Percentiles rank a stretch among this genome's conserved stretches.
Conservation (phyloP, 2,113 vertebrate species). For the Triplophysa dalaica region DNA sequence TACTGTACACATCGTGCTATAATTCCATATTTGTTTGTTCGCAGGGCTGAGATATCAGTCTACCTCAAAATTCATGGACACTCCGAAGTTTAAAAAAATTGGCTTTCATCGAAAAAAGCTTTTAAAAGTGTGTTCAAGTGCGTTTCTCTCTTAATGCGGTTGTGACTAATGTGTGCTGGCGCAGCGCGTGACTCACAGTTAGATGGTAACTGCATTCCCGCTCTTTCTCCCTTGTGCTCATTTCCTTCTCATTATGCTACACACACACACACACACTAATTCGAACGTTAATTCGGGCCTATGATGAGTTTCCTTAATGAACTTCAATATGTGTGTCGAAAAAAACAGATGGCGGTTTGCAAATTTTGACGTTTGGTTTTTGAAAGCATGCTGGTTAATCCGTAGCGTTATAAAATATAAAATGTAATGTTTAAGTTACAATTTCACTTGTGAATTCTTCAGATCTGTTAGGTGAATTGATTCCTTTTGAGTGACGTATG, state of each 20-base stretch:
- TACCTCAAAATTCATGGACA: slow-evolving; percentile 1
- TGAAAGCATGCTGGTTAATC: slow-evolving; percentile 16
- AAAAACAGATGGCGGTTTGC: slow-evolving; percentile 53
- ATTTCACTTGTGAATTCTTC: slow-evolving; percentile 1
- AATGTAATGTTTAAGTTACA: neutral
- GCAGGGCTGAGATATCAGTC: slow-evolving; percentile 14
- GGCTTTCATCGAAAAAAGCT: slow-evolving; percentile 33
- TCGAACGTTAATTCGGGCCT: slow-evolving; percentile 69
- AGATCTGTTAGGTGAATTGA: neutral
- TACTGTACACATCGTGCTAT: neutral
- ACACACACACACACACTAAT: slow-evolving; percentile 60
- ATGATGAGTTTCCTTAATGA: slow-evolving; percentile 76
- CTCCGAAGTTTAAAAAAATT: slow-evolving; percentile 11
- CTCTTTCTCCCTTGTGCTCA: slow-evolving; percentile 42
- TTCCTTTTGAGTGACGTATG: neutral
- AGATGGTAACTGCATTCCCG: slow-evolving; percentile 19
- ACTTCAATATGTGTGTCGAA: slow-evolving; percentile 30
- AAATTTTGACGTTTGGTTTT: slow-evolving; percentile 38
- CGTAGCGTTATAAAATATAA: neutral
- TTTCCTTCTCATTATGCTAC: slow-evolving; percentile 58
- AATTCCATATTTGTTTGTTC: slow-evolving; percentile 22
- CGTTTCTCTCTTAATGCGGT: slow-evolving; percentile 59
- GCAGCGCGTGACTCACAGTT: slow-evolving; percentile 46
- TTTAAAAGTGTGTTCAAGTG: slow-evolving; percentile 32
- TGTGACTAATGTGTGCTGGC: slow-evolving; percentile 53